phyloP scores from a whole-genome alignment of 2,888 invertebrate genomes.

The Diachrysia chrysitis region DNA sequence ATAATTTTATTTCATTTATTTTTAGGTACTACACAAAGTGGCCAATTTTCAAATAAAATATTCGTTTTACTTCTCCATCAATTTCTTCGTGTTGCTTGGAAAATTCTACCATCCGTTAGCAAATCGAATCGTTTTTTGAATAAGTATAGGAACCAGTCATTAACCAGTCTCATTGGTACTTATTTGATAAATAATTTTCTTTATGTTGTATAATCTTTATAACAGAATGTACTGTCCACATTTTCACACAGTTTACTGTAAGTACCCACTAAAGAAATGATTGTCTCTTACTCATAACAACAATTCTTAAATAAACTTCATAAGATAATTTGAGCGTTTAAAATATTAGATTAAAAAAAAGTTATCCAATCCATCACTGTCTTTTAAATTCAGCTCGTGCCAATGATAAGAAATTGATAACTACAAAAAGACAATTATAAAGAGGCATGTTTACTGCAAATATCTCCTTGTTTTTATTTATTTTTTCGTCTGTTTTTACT shows the following conservation, averaged over 20 bases:
- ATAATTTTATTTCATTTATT: too few relatives aligned
- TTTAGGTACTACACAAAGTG: too few relatives aligned
- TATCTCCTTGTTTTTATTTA: slow-evolving; percentile 27
- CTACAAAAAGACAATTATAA: slow-evolving; percentile 34
- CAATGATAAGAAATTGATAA: slow-evolving; percentile 39
- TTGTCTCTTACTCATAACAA: neutral
- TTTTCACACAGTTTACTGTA: neutral
- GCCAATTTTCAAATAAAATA: too few relatives aligned
- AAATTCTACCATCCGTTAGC: too few relatives aligned
- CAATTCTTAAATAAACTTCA: neutral
- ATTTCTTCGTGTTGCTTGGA: too few relatives aligned
- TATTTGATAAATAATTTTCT: too few relatives aligned
- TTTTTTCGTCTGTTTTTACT: slow-evolving; percentile 40
- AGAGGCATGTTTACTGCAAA: slow-evolving; percentile 29
- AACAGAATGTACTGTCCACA: neutral
- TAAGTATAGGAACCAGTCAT: too few relatives aligned
- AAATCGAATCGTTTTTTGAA: too few relatives aligned
- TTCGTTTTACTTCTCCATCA: too few relatives aligned
- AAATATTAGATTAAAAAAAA: neutral
- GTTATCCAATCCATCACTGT: slow-evolving; percentile 25
- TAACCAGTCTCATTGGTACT: too few relatives aligned
- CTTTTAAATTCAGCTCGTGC: slow-evolving; percentile 21
- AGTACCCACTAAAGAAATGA: neutral
- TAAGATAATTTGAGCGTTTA: neutral
- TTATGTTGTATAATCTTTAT: too few relatives aligned